Conservation (phyloP, 2,113 vertebrate genomes). For the Ploceus nigricollis region DNA sequence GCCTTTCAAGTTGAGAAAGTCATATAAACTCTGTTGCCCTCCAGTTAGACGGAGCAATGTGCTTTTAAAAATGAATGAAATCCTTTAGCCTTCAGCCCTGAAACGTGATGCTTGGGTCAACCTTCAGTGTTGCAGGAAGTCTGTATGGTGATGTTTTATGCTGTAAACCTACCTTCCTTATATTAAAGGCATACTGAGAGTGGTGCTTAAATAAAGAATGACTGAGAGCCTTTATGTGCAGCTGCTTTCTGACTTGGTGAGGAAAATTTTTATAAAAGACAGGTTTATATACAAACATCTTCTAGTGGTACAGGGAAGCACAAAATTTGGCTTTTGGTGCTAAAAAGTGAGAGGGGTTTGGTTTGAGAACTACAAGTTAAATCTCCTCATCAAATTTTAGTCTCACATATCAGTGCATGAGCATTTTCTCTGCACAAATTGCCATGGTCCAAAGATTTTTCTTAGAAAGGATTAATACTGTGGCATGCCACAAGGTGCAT, state of each 20-base stretch:
- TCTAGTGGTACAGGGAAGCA: not conserved
- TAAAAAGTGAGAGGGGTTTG: not conserved
- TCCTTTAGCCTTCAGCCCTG: constrained; percentile 32
- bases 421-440: not conserved
- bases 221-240: constrained; percentile 12
- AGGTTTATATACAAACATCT: not conserved
- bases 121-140: constrained; percentile 26
- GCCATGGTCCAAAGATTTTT: not conserved
- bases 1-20: constrained; percentile 42
- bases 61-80: constrained; percentile 50
- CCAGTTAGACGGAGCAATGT: not conserved
- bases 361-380: not conserved
- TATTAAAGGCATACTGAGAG: constrained; percentile 22
- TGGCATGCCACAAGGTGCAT: not conserved
- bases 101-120: constrained; percentile 47
- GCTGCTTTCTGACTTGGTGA: not conserved
- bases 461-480: not conserved
- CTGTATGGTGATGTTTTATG: constrained; percentile 19
- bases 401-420: not conserved
- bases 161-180: constrained; percentile 36
- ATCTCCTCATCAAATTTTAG: not conserved
- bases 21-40: constrained; percentile 20
- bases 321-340: not conserved
- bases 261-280: not conserved
- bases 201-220: constrained; percentile 5